Percentiles rank a stretch among this genome's conserved stretches.
Evolutionary conservation across 2,113 vertebrate species (phyloP).

Genomic region (Takifugu bimaculatus): DNA sequence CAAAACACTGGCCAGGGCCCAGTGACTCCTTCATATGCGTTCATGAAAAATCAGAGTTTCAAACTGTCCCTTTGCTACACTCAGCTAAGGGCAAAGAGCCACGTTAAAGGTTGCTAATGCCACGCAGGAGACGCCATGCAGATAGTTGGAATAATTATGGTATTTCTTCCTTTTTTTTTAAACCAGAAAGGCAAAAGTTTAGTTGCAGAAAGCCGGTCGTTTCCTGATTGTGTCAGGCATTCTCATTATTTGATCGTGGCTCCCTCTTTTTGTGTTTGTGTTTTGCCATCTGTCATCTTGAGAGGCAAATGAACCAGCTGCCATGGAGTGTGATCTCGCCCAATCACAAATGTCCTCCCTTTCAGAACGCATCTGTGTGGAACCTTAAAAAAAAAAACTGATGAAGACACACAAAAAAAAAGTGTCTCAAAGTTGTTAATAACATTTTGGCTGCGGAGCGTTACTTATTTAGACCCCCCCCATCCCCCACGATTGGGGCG

Average conservation of each 20-base stretch:
- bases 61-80: not conserved
- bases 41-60: constrained; percentile 2
- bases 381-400: constrained; percentile 57
- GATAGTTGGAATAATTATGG: not conserved
- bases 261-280: constrained; percentile 76
- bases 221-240: constrained; percentile 66
- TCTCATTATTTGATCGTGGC: constrained; percentile 74
- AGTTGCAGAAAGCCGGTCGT: constrained; percentile 47
- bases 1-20: constrained; percentile 65
- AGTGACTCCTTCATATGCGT: constrained; percentile 41
- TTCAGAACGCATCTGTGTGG: constrained; percentile 76
- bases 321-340: constrained; percentile 76
- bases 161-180: constrained; percentile 14
- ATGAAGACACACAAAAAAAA: constrained; percentile 43
- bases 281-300: constrained; percentile 81
- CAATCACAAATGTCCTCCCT: constrained; percentile 76
- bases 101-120: not conserved
- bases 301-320: constrained; percentile 79
- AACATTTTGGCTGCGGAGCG: constrained; percentile 67
- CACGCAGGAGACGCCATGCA: constrained; percentile 1
- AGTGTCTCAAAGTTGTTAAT: constrained; percentile 72
- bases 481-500: constrained; percentile 57
- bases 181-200: constrained; percentile 49
- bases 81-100: not conserved
- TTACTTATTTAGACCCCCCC: constrained; percentile 44